Percentiles rank a stretch among this genome's conserved stretches.
Conservation (phyloP, 1,140 invertebrate species). For the Calliphora vicina region DNA sequence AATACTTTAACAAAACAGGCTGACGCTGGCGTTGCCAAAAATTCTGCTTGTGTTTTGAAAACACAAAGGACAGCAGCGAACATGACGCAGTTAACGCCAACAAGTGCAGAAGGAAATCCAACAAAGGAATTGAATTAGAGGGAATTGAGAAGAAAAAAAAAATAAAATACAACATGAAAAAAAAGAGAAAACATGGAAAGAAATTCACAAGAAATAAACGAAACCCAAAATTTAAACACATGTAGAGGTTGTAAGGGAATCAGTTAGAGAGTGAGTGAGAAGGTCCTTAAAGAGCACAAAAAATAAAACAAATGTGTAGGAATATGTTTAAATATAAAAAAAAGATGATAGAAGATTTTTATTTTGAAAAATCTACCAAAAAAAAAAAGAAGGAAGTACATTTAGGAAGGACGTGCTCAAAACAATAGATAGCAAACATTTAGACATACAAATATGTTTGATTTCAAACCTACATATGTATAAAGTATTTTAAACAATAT, state of each 20-base stretch:
- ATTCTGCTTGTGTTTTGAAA: neutral
- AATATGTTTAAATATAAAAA: neutral
- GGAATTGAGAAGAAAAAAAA: neutral
- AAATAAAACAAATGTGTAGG: neutral
- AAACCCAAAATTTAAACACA: neutral
- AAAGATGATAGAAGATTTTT: neutral
- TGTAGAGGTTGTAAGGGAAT: neutral
- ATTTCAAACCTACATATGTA: neutral
- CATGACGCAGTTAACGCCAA: slow-evolving; percentile 16
- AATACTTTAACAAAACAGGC: neutral
- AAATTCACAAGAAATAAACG: neutral
- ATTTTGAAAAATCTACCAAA: neutral
- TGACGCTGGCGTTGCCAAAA: slow-evolving; percentile 39
- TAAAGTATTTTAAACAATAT: too few relatives aligned
- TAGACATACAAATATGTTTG: neutral
- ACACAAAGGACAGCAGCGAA: slow-evolving; percentile 22
- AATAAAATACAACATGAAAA: neutral
- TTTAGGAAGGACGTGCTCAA: slow-evolving; percentile 28
- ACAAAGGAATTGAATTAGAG: neutral
- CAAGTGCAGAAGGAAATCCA: slow-evolving; percentile 26
- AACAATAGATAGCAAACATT: neutral
- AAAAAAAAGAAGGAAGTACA: slow-evolving; percentile 30
- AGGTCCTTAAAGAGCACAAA: neutral
- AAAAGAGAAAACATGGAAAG: neutral
- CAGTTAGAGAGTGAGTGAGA: neutral